A percentile compares a stretch with the other conserved stretches of the same genome.
phyloP scores from a whole-genome alignment of 1,140 invertebrate genomes.

The Macrobrachium rosenbergii region DNA sequence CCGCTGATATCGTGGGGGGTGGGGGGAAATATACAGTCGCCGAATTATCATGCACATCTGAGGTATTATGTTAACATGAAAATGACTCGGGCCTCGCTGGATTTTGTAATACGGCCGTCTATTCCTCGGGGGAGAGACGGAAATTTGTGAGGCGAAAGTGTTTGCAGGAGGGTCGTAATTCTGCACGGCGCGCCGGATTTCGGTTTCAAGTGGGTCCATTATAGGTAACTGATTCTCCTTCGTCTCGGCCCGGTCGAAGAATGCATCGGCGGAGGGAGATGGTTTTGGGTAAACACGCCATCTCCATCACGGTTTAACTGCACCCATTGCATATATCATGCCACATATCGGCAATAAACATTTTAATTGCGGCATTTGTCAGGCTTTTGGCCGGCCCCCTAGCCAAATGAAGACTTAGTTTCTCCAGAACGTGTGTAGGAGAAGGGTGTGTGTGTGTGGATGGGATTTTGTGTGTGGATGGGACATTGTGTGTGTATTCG shows the following conservation, averaged over 20 bases:
- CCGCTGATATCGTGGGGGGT: slow-evolving; percentile 13
- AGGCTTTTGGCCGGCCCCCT: slow-evolving; percentile 32
- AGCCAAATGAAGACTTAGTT: slow-evolving; percentile 51
- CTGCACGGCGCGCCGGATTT: not conserved
- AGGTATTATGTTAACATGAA: slow-evolving; percentile 31
- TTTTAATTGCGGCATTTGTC: slow-evolving; percentile 57
- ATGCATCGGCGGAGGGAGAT: not conserved
- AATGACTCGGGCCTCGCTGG: not conserved
- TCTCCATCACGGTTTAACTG: slow-evolving; percentile 54
- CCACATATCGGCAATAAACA: slow-evolving; percentile 59
- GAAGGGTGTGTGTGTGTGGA: slow-evolving; percentile 25
- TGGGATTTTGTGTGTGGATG: too few relatives aligned
- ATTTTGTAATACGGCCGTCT: slow-evolving; percentile 22
- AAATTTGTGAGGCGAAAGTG: not conserved
- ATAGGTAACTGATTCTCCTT: slow-evolving; percentile 23
- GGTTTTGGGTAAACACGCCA: slow-evolving; percentile 21
- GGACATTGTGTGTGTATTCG: too few relatives aligned
- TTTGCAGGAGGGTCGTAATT: slow-evolving; percentile 7
- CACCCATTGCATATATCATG: slow-evolving; percentile 53
- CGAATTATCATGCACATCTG: slow-evolving; percentile 31
- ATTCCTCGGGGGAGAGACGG: not conserved
- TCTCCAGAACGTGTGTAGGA: slow-evolving; percentile 34
- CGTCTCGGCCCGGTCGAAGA: not conserved
- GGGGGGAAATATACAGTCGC: slow-evolving; percentile 21
- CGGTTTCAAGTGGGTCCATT: not conserved